These are phyloP conservation scores for Melanotaenia trifasciata DNA, from an alignment of 2,797 vertebrate species.

Conservation along the genomic window DNA sequence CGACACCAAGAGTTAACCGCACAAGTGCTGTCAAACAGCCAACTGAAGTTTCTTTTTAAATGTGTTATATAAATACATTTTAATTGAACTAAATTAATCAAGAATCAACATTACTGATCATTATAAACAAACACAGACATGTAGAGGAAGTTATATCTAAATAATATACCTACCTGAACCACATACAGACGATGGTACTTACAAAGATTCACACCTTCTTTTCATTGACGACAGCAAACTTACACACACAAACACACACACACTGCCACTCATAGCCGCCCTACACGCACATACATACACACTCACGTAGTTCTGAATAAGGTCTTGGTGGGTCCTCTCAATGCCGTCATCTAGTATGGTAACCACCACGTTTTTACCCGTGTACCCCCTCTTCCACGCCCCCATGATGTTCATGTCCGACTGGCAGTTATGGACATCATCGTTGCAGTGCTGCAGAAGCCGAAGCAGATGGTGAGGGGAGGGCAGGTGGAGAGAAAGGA, in stretches of 20 bases:
- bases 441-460: constrained; percentile 91
- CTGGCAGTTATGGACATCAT: constrained; percentile 94
- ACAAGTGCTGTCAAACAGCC: constrained; percentile 30
- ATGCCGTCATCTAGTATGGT: constrained; percentile 98
- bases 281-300: constrained; percentile 62
- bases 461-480: constrained; percentile 8
- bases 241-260: not conserved
- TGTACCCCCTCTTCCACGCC: constrained; percentile 98
- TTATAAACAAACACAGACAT: not conserved
- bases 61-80: no score
- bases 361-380: constrained; percentile 96
- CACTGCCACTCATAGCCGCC: constrained; percentile 14
- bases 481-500: not conserved
- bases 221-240: constrained; percentile 3
- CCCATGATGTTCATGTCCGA: constrained; percentile 99
- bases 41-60: no score
- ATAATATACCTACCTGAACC: not conserved
- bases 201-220: constrained; percentile 8
- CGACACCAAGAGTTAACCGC: constrained; percentile 52
- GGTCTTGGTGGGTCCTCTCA: constrained; percentile 95
- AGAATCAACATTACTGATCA: not conserved
- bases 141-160: constrained; percentile 6
- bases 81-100: no score
- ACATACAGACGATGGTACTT: not conserved
- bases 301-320: constrained; percentile 98